Evolutionary conservation across 2,888 invertebrate genomes (phyloP).

Genomic region (Mimachlamys varia): DNA sequence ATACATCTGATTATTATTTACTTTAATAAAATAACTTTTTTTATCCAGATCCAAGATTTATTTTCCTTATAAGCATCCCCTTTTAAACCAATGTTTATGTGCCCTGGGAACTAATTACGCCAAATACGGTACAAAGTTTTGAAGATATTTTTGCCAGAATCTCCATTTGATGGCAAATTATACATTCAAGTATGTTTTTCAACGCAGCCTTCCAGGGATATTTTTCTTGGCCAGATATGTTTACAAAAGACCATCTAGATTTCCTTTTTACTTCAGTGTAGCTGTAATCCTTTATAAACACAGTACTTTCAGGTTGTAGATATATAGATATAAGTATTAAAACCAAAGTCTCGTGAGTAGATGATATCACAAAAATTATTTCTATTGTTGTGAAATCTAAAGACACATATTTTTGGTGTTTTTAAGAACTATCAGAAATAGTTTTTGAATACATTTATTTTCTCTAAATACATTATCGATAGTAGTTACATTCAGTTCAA

Average conservation of each 20-base stretch:
- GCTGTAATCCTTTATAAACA: not conserved
- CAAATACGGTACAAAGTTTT: no score
- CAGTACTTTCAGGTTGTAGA: not conserved
- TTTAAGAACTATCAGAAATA: not conserved
- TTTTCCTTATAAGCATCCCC: not conserved
- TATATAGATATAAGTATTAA: not conserved
- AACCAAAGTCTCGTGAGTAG: not conserved
- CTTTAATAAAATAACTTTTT: no score
- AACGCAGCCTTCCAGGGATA: not conserved
- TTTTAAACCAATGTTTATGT: no score
- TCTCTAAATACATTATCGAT: not conserved
- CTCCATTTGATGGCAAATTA: not conserved
- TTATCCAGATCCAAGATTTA: no score
- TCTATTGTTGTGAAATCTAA: not conserved
- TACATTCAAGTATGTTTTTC: not conserved
- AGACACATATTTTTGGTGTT: not conserved
- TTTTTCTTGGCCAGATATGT: not conserved
- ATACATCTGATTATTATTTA: not conserved
- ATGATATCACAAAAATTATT: not conserved
- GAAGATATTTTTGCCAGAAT: not conserved
- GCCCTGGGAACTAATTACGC: no score
- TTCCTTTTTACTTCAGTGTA: not conserved
- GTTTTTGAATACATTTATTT: not conserved
- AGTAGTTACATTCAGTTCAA: not conserved
- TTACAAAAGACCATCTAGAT: not conserved